Percentiles rank a stretch among this genome's conserved stretches.
Conservation (phyloP, 1,140 invertebrate species). For the Brevipalpus yothersi region DNA sequence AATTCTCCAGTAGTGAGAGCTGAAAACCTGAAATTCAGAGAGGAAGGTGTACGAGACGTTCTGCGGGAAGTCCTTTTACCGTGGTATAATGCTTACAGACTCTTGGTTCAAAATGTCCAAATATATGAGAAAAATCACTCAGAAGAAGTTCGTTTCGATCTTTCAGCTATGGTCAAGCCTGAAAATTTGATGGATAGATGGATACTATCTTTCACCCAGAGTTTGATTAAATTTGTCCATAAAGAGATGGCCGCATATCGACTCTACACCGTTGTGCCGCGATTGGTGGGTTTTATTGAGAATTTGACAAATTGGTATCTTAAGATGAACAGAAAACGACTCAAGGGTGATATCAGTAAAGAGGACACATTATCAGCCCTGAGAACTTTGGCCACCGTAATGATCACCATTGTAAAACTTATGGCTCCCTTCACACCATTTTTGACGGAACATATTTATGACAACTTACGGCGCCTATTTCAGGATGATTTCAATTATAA, state of each 20-base stretch:
- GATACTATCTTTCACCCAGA: slow-evolving; percentile 91
- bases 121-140: slow-evolving; percentile 40
- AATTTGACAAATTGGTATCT: slow-evolving; percentile 98
- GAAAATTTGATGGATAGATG: slow-evolving; percentile 86
- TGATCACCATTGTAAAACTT: slow-evolving; percentile 65
- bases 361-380: slow-evolving; percentile 59
- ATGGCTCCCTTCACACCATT: slow-evolving; percentile 97
- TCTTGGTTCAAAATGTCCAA: slow-evolving; percentile 76
- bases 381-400: slow-evolving; percentile 60
- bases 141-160: slow-evolving; percentile 3
- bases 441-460: slow-evolving; percentile 84
- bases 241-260: slow-evolving; percentile 80
- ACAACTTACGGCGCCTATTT: slow-evolving; percentile 37
- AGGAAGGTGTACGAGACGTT: slow-evolving; percentile 84
- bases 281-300: slow-evolving; percentile 83
- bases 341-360: slow-evolving; percentile 51
- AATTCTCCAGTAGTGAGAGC: slow-evolving; percentile 94
- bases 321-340: slow-evolving; percentile 71
- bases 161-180: slow-evolving; percentile 13
- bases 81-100: slow-evolving; percentile 96
- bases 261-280: slow-evolving; percentile 81
- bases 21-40: slow-evolving; percentile 86
- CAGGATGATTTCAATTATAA: slow-evolving; percentile 20
- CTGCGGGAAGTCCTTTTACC: slow-evolving; percentile 94
- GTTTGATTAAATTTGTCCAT: slow-evolving; percentile 59